Percentiles rank a stretch among this genome's conserved stretches.
Evolutionary conservation across 2,888 invertebrate species (phyloP).

Genomic region (Ametastegia equiseti): DNA sequence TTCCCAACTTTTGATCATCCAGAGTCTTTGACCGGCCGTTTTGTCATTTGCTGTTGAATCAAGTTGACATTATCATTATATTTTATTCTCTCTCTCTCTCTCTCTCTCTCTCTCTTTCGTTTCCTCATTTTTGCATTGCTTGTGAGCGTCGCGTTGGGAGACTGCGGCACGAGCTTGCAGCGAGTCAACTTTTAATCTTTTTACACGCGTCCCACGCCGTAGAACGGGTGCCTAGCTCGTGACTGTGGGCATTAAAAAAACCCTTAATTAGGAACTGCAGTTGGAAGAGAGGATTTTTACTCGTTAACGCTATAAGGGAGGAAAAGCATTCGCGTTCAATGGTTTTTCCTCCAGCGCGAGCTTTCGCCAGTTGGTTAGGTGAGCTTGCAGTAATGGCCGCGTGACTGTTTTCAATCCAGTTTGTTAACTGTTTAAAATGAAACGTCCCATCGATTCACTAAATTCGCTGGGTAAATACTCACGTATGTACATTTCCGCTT

Average conservation of each 20-base stretch:
- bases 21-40: too few relatives aligned
- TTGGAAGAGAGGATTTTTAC: constrained; percentile 15
- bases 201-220: constrained; percentile 12
- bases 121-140: neutral
- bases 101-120: neutral
- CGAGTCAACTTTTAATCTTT: constrained; percentile 23
- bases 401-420: neutral
- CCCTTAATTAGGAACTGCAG: constrained; percentile 44
- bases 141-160: neutral
- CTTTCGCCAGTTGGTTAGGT: too few relatives aligned
- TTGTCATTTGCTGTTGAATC: too few relatives aligned
- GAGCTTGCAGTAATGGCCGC: too few relatives aligned
- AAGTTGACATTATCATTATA: too few relatives aligned
- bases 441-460: neutral
- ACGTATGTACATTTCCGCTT: neutral
- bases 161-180: neutral
- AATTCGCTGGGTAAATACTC: neutral
- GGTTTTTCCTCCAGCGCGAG: too few relatives aligned
- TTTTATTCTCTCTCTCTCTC: neutral
- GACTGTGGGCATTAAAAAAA: constrained; percentile 19
- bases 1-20: too few relatives aligned
- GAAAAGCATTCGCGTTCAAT: constrained; percentile 24
- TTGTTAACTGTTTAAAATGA: constrained; percentile 7
- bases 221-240: neutral
- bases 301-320: constrained; percentile 16